Evolutionary conservation across 2,797 vertebrate species (phyloP).

Genomic region (Paedocypris micromegethes): DNA sequence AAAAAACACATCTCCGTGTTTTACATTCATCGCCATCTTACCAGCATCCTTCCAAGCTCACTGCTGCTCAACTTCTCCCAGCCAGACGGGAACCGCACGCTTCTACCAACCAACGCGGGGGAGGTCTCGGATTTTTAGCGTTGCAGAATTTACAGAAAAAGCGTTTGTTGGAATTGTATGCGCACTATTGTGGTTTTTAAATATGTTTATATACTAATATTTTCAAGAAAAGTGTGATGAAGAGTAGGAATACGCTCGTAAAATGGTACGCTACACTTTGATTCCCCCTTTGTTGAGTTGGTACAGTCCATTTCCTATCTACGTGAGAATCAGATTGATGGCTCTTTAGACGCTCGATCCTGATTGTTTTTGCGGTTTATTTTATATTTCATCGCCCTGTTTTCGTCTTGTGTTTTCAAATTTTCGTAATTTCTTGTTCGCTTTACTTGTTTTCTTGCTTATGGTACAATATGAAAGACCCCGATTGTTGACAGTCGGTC

Average conservation of each 20-base stretch:
- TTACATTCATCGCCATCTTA: constrained; percentile 77
- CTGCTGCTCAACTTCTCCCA: constrained; percentile 62
- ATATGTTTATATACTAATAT: too few relatives aligned
- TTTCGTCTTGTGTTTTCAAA: too few relatives aligned
- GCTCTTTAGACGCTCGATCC: background rate
- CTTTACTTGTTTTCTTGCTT: too few relatives aligned
- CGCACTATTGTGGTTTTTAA: too few relatives aligned
- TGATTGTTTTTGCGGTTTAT: too few relatives aligned
- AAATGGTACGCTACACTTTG: background rate
- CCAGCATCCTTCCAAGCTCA: constrained; percentile 60
- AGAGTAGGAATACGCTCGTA: too few relatives aligned
- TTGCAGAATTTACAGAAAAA: background rate
- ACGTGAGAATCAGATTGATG: constrained; percentile 35
- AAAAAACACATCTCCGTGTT: constrained; percentile 66
- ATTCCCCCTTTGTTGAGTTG: constrained; percentile 12
- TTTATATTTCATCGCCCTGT: too few relatives aligned
- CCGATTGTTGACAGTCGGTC: too few relatives aligned
- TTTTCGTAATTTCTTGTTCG: too few relatives aligned
- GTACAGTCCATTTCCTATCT: constrained; percentile 47
- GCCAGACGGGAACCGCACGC: constrained; percentile 30
- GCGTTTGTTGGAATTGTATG: too few relatives aligned
- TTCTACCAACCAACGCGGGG: constrained; percentile 12
- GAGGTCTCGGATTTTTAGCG: background rate
- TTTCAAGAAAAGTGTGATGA: too few relatives aligned
- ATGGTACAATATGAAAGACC: too few relatives aligned